Evolutionary conservation across 2,888 invertebrate genomes (phyloP).

Genomic region (Eupeodes latifasciatus): DNA sequence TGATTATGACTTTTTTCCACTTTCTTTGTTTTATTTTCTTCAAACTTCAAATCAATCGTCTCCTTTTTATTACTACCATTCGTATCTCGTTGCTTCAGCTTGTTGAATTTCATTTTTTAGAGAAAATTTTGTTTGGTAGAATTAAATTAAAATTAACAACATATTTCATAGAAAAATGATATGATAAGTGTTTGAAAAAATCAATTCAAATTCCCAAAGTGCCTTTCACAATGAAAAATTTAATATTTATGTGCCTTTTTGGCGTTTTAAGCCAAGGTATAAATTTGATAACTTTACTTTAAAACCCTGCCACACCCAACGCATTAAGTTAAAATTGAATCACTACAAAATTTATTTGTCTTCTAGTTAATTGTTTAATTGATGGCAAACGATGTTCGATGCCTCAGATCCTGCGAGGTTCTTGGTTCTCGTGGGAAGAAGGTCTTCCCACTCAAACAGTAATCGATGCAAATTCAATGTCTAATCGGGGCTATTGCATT

Average conservation of each 20-base stretch:
- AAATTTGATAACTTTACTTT: neutral
- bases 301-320: conserved; percentile 63
- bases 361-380: conserved; percentile 77
- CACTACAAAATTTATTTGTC: neutral
- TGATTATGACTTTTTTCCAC: neutral
- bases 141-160: conserved; percentile 3
- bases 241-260: conserved; percentile 68
- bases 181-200: conserved; percentile 33
- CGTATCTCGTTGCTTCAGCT: neutral
- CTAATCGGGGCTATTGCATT: conserved; percentile 89
- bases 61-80: conserved; percentile 11
- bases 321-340: neutral
- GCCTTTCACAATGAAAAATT: conserved; percentile 52
- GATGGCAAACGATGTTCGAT: conserved; percentile 87
- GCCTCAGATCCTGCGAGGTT: conserved; percentile 91
- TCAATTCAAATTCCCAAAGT: neutral
- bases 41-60: neutral
- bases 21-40: too few species aligned
- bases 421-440: conserved; percentile 97
- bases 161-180: conserved; percentile 18
- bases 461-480: conserved; percentile 92
- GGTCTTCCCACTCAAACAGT: conserved; percentile 92
- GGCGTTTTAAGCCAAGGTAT: conserved; percentile 67
- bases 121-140: conserved; percentile 17
- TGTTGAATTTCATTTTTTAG: conserved; percentile 12